These are phyloP conservation scores for Apodemia zela DNA, from an alignment of 2,888 invertebrate genomes.

Conservation along the genomic window DNA sequence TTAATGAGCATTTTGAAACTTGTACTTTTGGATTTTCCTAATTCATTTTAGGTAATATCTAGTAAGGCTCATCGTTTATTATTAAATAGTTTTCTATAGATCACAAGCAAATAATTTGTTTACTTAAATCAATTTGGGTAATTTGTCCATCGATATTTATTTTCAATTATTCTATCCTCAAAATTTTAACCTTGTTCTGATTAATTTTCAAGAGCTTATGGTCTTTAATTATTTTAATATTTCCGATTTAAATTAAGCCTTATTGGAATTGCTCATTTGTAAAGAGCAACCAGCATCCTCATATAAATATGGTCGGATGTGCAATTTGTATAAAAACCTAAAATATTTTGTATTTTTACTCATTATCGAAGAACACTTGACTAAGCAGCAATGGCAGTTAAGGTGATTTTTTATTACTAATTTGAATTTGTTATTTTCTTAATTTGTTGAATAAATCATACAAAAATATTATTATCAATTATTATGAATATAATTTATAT, in stretches of 20 bases:
- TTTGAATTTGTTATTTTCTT: not conserved
- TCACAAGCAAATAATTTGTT: too few relatives aligned
- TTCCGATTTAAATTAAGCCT: not conserved
- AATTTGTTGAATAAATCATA: too few relatives aligned
- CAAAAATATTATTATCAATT: too few relatives aligned
- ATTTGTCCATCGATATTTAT: too few relatives aligned
- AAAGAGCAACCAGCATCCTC: not conserved
- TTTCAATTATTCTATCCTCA: not conserved
- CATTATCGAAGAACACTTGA: conserved; percentile 3
- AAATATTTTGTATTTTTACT: not conserved
- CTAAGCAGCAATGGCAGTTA: conserved; percentile 29
- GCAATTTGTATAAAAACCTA: conserved; percentile 7
- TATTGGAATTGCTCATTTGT: not conserved
- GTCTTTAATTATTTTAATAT: conserved; percentile 6
- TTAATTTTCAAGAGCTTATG: conserved; percentile 6
- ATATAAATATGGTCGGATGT: not conserved
- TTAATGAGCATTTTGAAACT: too few relatives aligned
- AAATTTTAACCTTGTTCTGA: not conserved
- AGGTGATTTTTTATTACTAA: conserved; percentile 25
- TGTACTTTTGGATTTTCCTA: too few relatives aligned
- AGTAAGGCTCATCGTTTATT: too few relatives aligned
- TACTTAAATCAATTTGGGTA: too few relatives aligned
- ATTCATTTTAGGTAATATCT: too few relatives aligned
- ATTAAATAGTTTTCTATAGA: too few relatives aligned
- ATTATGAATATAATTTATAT: too few relatives aligned